phyloP scores from a whole-genome alignment of 1,140 invertebrate species.

The Tigriopus japonicus region DNA sequence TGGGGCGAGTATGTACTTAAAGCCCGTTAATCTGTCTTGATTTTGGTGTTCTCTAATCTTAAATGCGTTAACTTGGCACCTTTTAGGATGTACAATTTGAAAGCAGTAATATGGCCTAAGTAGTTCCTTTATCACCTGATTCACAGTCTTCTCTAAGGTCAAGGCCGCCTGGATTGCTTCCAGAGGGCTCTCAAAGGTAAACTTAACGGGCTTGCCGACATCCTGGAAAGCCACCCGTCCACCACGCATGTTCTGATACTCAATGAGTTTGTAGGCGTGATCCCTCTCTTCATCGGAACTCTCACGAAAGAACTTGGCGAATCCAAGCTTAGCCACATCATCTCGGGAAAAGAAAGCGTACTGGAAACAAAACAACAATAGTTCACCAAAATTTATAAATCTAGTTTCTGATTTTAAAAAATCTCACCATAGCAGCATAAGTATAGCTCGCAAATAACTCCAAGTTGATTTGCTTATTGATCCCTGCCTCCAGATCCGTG shows the following conservation, averaged over 20 bases:
- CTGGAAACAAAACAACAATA: neutral
- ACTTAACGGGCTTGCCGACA: slow-evolving; percentile 31
- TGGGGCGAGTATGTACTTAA: no score
- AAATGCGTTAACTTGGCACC: no score
- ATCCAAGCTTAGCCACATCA: slow-evolving; percentile 39
- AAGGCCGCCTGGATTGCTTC: slow-evolving; percentile 38
- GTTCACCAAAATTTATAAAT: neutral
- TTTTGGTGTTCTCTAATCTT: no score
- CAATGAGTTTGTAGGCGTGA: slow-evolving; percentile 42
- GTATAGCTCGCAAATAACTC: slow-evolving; percentile 64
- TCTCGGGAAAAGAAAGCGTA: slow-evolving; percentile 36
- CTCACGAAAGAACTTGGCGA: slow-evolving; percentile 37
- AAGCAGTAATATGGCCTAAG: no score
- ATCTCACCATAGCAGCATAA: slow-evolving; percentile 51
- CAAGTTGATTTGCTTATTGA: slow-evolving; percentile 76
- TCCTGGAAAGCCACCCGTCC: slow-evolving; percentile 36
- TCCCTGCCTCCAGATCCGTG: slow-evolving; percentile 45
- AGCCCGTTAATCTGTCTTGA: no score
- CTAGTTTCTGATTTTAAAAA: neutral
- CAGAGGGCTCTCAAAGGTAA: slow-evolving; percentile 35
- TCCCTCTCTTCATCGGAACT: slow-evolving; percentile 39
- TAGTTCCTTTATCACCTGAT: no score
- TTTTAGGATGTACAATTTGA: no score
- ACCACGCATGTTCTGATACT: slow-evolving; percentile 61
- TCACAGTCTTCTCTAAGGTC: slow-evolving; percentile 39